Percentiles rank a stretch among this genome's conserved stretches.
These are phyloP conservation scores for Psophia crepitans DNA, from an alignment of 2,113 vertebrate genomes.

Conservation along the genomic window DNA sequence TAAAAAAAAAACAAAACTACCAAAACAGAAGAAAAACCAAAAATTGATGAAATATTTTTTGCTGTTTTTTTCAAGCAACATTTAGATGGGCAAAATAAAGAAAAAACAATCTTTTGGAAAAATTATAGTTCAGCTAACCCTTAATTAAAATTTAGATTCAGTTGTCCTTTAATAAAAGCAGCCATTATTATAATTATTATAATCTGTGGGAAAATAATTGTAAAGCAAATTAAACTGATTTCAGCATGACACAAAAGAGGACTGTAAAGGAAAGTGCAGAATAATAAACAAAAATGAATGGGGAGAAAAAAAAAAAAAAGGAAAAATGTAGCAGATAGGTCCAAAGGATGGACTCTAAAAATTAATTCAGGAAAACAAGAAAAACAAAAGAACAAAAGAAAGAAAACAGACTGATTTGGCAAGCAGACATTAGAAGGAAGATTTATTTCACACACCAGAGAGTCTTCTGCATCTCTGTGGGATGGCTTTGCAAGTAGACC, in stretches of 20 bases:
- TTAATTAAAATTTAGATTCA: slow-evolving; percentile 85
- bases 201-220: slow-evolving; percentile 46
- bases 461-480: slow-evolving; percentile 80
- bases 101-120: neutral
- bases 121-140: slow-evolving; percentile 80
- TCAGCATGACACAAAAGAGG: slow-evolving; percentile 45
- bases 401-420: slow-evolving; percentile 77
- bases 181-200: slow-evolving; percentile 49
- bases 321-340: slow-evolving; percentile 49
- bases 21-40: too few relatives aligned
- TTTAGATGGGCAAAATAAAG: slow-evolving; percentile 11
- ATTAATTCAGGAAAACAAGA: neutral
- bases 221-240: slow-evolving; percentile 72
- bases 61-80: neutral
- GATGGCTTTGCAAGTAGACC: slow-evolving; percentile 76
- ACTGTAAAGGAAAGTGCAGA: slow-evolving; percentile 64
- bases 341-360: slow-evolving; percentile 64
- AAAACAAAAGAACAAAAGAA: slow-evolving; percentile 40
- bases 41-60: neutral
- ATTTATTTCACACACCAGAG: slow-evolving; percentile 89
- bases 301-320: neutral
- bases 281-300: slow-evolving; percentile 57
- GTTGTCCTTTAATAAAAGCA: slow-evolving; percentile 81
- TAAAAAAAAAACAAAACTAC: neutral
- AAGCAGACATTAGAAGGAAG: slow-evolving; percentile 77